phyloP scores from a whole-genome alignment of 2,797 vertebrate species.

The Harpagifer antarcticus region DNA sequence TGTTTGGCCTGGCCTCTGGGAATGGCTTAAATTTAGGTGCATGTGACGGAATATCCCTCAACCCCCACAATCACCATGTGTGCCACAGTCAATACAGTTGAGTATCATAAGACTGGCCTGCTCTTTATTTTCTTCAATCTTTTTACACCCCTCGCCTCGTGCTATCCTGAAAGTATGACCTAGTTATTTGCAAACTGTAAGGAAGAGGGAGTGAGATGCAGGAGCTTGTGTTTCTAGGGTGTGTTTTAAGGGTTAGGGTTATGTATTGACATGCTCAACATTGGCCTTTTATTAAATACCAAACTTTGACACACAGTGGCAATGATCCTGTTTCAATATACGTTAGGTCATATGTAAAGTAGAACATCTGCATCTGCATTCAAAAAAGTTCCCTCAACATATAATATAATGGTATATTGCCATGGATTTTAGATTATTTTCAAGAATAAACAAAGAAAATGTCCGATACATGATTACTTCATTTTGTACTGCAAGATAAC shows the following conservation, averaged over 20 bases:
- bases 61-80: slow-evolving; percentile 50
- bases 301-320: neutral
- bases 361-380: no score
- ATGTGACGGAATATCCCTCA: slow-evolving; percentile 60
- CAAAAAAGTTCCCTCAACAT: no score
- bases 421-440: no score
- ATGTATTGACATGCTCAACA: no score
- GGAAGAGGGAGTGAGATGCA: neutral
- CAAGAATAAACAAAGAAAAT: no score
- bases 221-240: neutral
- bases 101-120: slow-evolving; percentile 43
- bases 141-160: slow-evolving; percentile 1
- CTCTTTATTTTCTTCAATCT: neutral
- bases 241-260: no score
- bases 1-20: slow-evolving; percentile 87
- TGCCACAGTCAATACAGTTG: slow-evolving; percentile 56
- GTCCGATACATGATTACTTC: no score
- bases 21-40: slow-evolving; percentile 86
- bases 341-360: neutral
- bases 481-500: no score
- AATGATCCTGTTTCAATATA: neutral
- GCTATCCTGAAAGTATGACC: slow-evolving; percentile 37
- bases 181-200: slow-evolving; percentile 14
- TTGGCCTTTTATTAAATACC: no score
- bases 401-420: no score